Conservation (phyloP, 2,888 invertebrate species). For the Lithophane ornitopus region DNA sequence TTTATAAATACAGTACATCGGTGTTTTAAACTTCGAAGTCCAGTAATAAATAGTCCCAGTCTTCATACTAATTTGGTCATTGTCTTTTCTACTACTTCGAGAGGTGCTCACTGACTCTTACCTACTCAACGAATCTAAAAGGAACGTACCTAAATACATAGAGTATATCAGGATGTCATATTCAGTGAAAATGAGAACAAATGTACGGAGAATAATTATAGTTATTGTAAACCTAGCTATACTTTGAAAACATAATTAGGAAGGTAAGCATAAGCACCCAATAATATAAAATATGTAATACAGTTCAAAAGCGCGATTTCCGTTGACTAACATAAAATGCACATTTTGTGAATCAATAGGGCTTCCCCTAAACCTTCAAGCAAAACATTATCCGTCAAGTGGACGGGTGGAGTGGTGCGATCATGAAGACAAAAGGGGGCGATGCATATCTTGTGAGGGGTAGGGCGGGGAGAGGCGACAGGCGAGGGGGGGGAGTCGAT, state of each 20-base stretch:
- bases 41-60: no score
- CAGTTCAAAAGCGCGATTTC: background rate
- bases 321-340: slow-evolving; percentile 36
- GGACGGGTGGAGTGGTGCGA: slow-evolving; percentile 62
- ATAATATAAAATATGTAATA: background rate
- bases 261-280: background rate
- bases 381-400: slow-evolving; percentile 77
- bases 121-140: no score
- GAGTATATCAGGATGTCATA: no score
- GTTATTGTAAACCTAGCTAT: no score
- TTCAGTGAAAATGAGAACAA: no score
- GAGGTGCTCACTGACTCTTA: no score
- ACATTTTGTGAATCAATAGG: slow-evolving; percentile 48
- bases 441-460: slow-evolving; percentile 46
- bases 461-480: slow-evolving; percentile 8
- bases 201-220: no score
- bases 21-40: no score
- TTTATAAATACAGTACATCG: no score
- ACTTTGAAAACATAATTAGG: background rate
- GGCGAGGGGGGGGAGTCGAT: slow-evolving; percentile 55
- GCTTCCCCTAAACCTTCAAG: slow-evolving; percentile 56
- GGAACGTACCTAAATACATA: no score
- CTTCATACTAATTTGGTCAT: no score
- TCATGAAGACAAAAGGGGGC: slow-evolving; percentile 70
- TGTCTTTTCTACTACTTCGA: no score